Conservation (phyloP, 2,797 vertebrate species). For the Macrochelys suwanniensis region DNA sequence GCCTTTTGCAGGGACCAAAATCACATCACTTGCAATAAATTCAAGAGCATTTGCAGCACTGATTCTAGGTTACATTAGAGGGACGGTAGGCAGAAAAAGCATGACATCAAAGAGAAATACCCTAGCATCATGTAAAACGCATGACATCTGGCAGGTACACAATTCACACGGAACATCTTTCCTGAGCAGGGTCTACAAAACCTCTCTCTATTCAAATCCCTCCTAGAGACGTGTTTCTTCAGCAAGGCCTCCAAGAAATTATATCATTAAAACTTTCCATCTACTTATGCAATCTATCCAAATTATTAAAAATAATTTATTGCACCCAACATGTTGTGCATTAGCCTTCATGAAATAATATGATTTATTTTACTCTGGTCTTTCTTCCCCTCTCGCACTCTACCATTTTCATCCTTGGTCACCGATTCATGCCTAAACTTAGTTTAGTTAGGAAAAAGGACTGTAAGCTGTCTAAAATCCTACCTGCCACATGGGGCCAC, state of each 20-base stretch:
- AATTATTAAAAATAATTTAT: background rate
- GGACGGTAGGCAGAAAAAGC: background rate
- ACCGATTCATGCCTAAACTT: background rate
- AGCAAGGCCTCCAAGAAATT: background rate
- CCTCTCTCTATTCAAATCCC: background rate
- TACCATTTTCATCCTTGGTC: background rate
- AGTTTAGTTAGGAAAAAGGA: background rate
- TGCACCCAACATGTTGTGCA: background rate
- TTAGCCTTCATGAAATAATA: background rate
- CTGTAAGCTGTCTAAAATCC: no score
- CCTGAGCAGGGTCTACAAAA: background rate
- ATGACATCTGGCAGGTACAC: background rate
- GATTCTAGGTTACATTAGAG: background rate
- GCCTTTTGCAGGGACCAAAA: background rate
- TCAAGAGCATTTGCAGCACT: background rate
- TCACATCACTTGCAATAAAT: background rate
- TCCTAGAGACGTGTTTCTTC: background rate
- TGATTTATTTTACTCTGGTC: background rate
- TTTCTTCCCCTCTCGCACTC: background rate
- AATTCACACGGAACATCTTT: background rate
- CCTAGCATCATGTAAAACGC: background rate
- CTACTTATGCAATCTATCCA: background rate
- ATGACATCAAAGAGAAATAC: background rate
- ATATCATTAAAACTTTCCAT: background rate
- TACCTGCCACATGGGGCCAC: no score